Evolutionary conservation across 2,113 vertebrate species (phyloP).

Genomic region (Phalacrocorax carbo): DNA sequence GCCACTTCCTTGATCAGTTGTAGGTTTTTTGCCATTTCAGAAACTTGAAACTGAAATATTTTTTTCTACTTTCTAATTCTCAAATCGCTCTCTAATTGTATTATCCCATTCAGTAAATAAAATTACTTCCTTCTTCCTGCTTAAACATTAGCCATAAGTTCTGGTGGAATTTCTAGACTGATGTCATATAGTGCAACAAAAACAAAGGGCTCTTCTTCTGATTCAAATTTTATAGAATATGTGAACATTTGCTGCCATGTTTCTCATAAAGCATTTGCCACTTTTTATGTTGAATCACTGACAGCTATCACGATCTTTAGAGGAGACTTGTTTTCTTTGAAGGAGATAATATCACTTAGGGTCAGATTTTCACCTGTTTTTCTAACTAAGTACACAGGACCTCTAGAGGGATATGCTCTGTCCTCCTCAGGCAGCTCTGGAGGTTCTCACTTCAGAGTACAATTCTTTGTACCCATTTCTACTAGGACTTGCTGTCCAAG

Average conservation of each 20-base stretch:
- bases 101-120: background rate
- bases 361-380: background rate
- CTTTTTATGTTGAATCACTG: background rate
- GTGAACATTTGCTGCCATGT: background rate
- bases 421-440: conserved; percentile 1
- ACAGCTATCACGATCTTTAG: background rate
- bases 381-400: background rate
- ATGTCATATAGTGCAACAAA: background rate
- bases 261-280: background rate
- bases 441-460: background rate
- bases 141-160: background rate
- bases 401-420: background rate
- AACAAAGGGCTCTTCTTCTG: background rate
- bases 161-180: background rate
- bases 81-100: background rate
- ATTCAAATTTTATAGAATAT: background rate
- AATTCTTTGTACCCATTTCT: conserved; percentile 3
- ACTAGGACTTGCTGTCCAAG: background rate
- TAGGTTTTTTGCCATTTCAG: background rate
- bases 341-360: background rate
- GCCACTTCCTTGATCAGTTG: background rate
- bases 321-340: background rate
- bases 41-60: background rate
- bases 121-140: background rate
- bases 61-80: too few species aligned